A percentile compares a stretch with the other conserved stretches of the same genome.
Evolutionary conservation across 2,113 vertebrate species (phyloP).

Genomic region (Poeciliopsis retropinna): DNA sequence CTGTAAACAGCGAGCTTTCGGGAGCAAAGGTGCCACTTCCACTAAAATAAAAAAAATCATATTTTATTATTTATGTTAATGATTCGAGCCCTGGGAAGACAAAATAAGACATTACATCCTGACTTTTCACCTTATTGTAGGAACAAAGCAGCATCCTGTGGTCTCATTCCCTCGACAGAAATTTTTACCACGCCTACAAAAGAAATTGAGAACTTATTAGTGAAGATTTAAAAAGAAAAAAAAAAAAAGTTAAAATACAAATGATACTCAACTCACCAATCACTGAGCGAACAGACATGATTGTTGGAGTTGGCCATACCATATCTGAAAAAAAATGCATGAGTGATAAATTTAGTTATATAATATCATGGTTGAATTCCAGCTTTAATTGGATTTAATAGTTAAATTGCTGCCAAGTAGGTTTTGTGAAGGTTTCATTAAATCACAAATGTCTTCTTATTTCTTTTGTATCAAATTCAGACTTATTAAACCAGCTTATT

Average conservation of each 20-base stretch:
- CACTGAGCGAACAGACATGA: conserved; percentile 79
- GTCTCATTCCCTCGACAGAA: conserved; percentile 67
- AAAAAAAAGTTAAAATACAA: neutral
- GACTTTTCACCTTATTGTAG: conserved; percentile 78
- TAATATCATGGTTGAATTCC: neutral
- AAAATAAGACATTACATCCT: neutral
- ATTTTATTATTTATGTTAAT: neutral
- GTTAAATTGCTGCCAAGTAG: neutral
- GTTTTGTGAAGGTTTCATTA: neutral
- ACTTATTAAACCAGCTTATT: neutral
- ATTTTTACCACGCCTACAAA: conserved; percentile 62
- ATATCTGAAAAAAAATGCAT: conserved; percentile 68
- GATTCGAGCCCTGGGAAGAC: neutral
- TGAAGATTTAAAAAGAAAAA: neutral
- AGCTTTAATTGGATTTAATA: neutral
- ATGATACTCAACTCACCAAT: conserved; percentile 73
- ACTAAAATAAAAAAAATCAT: conserved; percentile 51
- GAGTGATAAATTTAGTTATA: neutral
- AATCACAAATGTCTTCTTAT: neutral
- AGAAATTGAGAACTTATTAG: conserved; percentile 6
- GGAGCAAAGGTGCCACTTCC: conserved; percentile 73
- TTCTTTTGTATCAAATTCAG: neutral
- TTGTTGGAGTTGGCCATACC: conserved; percentile 69
- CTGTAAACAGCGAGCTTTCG: conserved; percentile 80
- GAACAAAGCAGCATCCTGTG: conserved; percentile 68